phyloP scores from a whole-genome alignment of 2,113 vertebrate species.

The Alces alces region DNA sequence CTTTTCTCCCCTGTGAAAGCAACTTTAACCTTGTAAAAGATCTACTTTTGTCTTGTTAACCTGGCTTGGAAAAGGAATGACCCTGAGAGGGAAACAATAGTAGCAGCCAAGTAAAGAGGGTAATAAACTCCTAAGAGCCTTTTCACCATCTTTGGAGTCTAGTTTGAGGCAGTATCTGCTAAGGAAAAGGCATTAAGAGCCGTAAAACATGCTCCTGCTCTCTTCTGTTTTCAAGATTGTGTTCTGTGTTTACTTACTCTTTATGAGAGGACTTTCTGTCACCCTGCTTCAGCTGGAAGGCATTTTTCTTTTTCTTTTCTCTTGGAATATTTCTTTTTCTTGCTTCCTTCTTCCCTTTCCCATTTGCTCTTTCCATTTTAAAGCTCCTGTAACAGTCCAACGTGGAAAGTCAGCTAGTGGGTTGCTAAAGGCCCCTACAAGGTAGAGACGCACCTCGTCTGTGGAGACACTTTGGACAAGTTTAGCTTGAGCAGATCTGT shows the following conservation, averaged over 20 bases:
- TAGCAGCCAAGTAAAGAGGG: neutral
- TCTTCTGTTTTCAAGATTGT: neutral
- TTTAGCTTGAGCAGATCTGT: neutral
- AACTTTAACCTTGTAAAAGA: constrained; percentile 57
- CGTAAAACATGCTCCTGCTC: neutral
- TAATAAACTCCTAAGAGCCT: neutral
- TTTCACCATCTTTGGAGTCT: neutral
- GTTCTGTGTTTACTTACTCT: neutral
- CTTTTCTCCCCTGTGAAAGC: neutral
- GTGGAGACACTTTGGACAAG: no score
- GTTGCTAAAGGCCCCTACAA: neutral
- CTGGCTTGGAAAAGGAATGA: constrained; percentile 47
- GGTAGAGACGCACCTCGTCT: accelerated
- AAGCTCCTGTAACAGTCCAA: neutral
- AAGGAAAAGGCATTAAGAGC: neutral
- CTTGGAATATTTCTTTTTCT: neutral
- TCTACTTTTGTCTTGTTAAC: constrained; percentile 50
- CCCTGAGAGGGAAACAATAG: constrained; percentile 28
- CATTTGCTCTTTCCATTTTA: neutral
- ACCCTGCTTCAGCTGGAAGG: neutral
- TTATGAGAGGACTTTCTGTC: neutral
- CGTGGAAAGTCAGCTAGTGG: neutral
- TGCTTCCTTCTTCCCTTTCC: neutral
- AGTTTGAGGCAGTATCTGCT: neutral
- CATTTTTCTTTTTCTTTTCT: neutral